phyloP scores from a whole-genome alignment of 2,113 vertebrate genomes.

The Lepisosteus osseus region DNA sequence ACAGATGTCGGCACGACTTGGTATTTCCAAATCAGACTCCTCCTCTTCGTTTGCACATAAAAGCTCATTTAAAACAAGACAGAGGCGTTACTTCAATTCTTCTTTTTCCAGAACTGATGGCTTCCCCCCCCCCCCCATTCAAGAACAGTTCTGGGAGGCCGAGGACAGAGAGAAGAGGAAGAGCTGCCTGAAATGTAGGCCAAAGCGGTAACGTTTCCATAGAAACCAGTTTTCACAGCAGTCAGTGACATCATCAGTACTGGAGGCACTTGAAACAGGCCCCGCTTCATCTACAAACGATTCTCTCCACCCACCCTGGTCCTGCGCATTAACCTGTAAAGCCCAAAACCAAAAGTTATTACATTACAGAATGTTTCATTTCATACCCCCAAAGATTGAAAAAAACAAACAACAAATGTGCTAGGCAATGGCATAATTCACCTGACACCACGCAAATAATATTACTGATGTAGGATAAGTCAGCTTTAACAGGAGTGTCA shows the following conservation, averaged over 20 bases:
- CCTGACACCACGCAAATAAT: no score
- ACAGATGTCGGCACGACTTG: slow-evolving; percentile 38
- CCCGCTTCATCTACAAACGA: slow-evolving; percentile 71
- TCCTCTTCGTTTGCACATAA: no score
- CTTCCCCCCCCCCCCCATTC: slow-evolving; percentile 33
- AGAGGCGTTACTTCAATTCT: slow-evolving; percentile 29
- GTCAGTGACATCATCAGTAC: slow-evolving; percentile 79
- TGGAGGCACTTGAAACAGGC: slow-evolving; percentile 54
- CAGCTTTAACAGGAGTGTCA: no score
- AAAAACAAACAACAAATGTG: no score
- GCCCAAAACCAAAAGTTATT: neutral
- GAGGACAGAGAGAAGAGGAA: slow-evolving; percentile 55
- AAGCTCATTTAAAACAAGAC: no score
- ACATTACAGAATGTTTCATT: no score
- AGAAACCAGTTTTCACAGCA: slow-evolving; percentile 82
- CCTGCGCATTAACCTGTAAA: slow-evolving; percentile 76
- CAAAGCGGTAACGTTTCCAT: slow-evolving; percentile 81
- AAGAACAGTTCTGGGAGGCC: slow-evolving; percentile 28
- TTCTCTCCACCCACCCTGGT: slow-evolving; percentile 90
- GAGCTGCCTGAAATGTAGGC: slow-evolving; percentile 88
- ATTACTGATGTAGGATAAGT: no score
- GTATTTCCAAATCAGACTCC: slow-evolving; percentile 7
- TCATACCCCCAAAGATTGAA: no score
- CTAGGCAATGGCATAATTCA: no score
- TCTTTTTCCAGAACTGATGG: slow-evolving; percentile 37